Percentiles rank a stretch among this genome's conserved stretches.
phyloP scores from a whole-genome alignment of 2,888 invertebrate genomes.

The Phytoseiulus persimilis region DNA sequence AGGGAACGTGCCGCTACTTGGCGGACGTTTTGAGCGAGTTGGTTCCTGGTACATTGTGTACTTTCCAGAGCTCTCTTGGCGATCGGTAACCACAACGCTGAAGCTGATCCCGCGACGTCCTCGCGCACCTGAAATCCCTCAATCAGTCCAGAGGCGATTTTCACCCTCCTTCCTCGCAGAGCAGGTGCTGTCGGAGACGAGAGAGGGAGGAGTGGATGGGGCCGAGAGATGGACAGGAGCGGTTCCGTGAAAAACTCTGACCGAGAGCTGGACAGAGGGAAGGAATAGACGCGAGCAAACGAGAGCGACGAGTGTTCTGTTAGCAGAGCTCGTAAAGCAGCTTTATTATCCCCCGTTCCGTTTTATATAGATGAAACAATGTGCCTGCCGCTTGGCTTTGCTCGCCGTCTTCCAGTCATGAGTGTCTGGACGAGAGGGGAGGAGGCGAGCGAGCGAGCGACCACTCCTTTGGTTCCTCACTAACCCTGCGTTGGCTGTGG shows the following conservation, averaged over 20 bases:
- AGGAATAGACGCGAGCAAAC: not conserved
- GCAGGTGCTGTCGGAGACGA: not conserved
- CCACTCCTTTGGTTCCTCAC: not conserved
- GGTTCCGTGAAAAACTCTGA: not conserved
- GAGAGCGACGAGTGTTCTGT: constrained; percentile 14
- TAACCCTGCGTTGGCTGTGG: not conserved
- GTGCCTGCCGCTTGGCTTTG: not conserved
- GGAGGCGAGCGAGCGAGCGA: not conserved
- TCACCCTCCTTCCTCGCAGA: no score
- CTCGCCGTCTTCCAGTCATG: not conserved
- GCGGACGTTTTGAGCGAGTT: no score
- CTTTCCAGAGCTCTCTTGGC: no score
- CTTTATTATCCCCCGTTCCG: constrained; percentile 32
- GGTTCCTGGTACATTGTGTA: no score
- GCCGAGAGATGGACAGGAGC: not conserved
- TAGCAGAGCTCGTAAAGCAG: constrained; percentile 24
- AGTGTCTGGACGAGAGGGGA: not conserved
- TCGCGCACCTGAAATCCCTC: no score
- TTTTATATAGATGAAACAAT: constrained; percentile 37
- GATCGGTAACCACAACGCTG: no score
- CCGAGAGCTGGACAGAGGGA: not conserved
- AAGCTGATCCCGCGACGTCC: no score
- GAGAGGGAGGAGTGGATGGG: not conserved
- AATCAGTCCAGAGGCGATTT: no score
- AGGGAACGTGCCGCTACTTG: no score